Conservation (phyloP, 92 coral and sea anemone genomes). For the Zoanthus gigantus region DNA sequence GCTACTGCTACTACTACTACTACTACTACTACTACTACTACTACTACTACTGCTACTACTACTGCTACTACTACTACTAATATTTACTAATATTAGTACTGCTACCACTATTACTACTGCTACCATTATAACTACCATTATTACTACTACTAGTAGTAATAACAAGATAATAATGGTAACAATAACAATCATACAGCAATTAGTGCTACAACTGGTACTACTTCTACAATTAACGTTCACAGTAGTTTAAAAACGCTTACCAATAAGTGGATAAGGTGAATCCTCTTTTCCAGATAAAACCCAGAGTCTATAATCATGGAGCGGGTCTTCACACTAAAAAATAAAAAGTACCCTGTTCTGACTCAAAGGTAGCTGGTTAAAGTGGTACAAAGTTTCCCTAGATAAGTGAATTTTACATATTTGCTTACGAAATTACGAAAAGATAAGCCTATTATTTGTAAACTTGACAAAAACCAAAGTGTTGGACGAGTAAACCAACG, state of each 20-base stretch:
- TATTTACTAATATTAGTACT: neutral
- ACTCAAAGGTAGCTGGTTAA: too few species aligned
- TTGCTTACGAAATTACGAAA: too few species aligned
- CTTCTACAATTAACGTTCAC: neutral
- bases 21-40: neutral
- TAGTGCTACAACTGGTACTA: neutral
- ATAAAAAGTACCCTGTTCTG: neutral
- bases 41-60: neutral
- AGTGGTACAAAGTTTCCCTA: too few species aligned
- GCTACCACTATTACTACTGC: neutral
- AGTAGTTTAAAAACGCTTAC: constrained; percentile 33
- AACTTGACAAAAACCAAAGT: too few species aligned
- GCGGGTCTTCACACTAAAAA: constrained; percentile 71
- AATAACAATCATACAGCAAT: too few species aligned
- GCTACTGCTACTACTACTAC: neutral
- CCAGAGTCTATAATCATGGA: constrained; percentile 85
- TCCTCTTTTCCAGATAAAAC: constrained; percentile 91
- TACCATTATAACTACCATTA: neutral
- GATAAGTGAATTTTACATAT: too few species aligned
- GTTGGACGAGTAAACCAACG: too few species aligned
- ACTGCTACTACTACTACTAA: neutral
- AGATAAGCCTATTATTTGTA: too few species aligned
- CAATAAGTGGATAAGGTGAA: constrained; percentile 87
- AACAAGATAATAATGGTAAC: neutral
- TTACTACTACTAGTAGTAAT: neutral